Base-by-base conservation (phyloP, 1,140 invertebrate genomes). In the Drosophila kohkoa region DNA sequence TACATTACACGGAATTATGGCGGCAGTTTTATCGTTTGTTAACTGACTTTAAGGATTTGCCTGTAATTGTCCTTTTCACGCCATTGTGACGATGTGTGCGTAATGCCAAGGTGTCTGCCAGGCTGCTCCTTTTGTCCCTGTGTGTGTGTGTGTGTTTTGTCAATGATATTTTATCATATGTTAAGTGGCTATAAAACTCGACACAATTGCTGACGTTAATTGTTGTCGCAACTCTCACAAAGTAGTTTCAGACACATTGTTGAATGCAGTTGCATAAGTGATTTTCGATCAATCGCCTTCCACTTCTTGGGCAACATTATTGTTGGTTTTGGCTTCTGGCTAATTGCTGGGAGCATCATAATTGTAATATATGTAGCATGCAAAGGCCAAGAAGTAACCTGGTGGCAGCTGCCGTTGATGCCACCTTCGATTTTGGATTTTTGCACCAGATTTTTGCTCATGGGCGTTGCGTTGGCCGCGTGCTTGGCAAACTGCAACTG, bases 1-100 rank as follows among this genome's bases (percentile, higher is more conserved):
- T 72, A 85, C 72, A 85, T 89, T 89, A 85, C 86, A 85, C 28
- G 79, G 85, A 89, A 89, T 85, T 81, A 89, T 89, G 86, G 77
- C 86, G 85, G 85, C 78, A 89, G 78, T 90, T 89, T 85, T 70
- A 81, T 86, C 81, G 78, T 79, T 89, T 85, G 85, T 89, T 89
- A 89, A 88, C 77, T 88, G 69, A 67, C 81, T 88, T 88, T 85
- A 81, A 81, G 86, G 85, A 89, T 90, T 89, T 89, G 59, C 78
- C 81, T 74, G 41, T 89, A 89, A 89, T 89, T 89, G 85, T 89
- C 78, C 85, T 89, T 89, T 89, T 89, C 78, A 90, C 65, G 59
- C 32, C 58, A 67, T 66, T 69, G 67, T 80, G 28, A 60, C 49
- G 38, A 71, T 64, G 30, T 63, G 66, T 59, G 54, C 41, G 59